phyloP scores from a whole-genome alignment of 2,888 invertebrate species.

The Oithona nana region DNA sequence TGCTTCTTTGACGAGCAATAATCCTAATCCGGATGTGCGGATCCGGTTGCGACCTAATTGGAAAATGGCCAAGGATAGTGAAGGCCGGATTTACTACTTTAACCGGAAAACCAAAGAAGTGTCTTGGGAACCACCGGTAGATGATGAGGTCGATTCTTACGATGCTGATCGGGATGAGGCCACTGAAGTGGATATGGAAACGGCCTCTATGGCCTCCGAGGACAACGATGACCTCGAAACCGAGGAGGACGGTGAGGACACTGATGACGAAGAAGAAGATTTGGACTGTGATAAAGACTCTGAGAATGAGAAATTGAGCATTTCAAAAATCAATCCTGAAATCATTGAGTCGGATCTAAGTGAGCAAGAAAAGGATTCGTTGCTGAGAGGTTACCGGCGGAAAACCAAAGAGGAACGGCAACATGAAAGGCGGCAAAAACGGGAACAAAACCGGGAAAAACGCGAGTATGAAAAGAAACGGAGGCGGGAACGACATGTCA shows the following conservation, averaged over 20 bases:
- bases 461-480: conserved; percentile 16
- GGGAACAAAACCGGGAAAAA: conserved; percentile 17
- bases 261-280: conserved; percentile 31
- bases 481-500: conserved; percentile 13
- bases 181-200: conserved; percentile 25
- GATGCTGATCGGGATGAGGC: background rate
- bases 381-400: background rate
- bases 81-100: conserved; percentile 78
- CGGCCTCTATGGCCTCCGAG: conserved; percentile 21
- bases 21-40: conserved; percentile 18
- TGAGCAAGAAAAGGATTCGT: conserved; percentile 16
- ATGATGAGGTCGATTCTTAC: conserved; percentile 19
- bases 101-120: conserved; percentile 40
- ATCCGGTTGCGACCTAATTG: conserved; percentile 56
- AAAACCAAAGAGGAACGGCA: conserved; percentile 16
- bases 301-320: too few relatives aligned
- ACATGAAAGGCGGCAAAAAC: conserved; percentile 15
- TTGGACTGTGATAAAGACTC: conserved; percentile 22
- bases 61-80: conserved; percentile 60
- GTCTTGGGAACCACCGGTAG: conserved; percentile 54
- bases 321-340: background rate
- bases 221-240: conserved; percentile 20
- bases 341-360: conserved; percentile 12
- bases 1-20: background rate
- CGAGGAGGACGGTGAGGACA: conserved; percentile 28